Percentiles rank a stretch among this genome's conserved stretches.
These are phyloP conservation scores for Osmoderma eremita DNA, from an alignment of 2,888 invertebrate species.

Conservation along the genomic window DNA sequence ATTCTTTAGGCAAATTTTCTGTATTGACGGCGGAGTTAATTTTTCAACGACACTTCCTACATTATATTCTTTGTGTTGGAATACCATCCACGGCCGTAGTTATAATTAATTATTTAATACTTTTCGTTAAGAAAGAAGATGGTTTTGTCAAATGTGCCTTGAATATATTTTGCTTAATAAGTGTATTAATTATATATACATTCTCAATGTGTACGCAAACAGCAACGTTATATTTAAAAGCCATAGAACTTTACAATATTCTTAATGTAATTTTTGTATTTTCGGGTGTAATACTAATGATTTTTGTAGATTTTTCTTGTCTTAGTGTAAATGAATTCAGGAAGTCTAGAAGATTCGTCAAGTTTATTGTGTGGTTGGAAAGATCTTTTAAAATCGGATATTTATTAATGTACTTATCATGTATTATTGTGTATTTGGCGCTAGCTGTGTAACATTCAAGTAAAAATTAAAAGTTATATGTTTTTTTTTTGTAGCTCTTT, in stretches of 20 bases:
- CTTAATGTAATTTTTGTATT: conserved; percentile 47
- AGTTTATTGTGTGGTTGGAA: conserved; percentile 42
- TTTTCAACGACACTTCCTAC: conserved; percentile 47
- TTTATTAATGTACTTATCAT: conserved; percentile 47
- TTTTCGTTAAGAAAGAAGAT: conserved; percentile 49
- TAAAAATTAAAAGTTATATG: neutral
- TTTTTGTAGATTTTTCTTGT: conserved; percentile 44
- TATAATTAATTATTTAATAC: conserved; percentile 49
- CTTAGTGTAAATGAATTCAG: conserved; percentile 30
- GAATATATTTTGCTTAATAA: conserved; percentile 41
- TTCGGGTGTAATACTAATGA: conserved; percentile 48
- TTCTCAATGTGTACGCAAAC: conserved; percentile 42
- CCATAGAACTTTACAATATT: conserved; percentile 50
- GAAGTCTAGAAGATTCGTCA: conserved; percentile 40
- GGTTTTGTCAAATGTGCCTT: conserved; percentile 43
- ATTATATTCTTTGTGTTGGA: conserved; percentile 50
- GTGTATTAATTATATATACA: conserved; percentile 46
- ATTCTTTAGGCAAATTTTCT: conserved; percentile 53
- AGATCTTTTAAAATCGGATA: conserved; percentile 44
- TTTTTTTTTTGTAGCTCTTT: neutral
- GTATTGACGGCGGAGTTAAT: conserved; percentile 48
- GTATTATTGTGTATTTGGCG: conserved; percentile 6
- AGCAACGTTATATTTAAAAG: conserved; percentile 45
- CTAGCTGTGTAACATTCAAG: neutral
- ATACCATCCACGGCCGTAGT: conserved; percentile 50